A percentile compares a stretch with the other conserved stretches of the same genome.
Evolutionary conservation across 2,888 invertebrate genomes (phyloP).

Genomic region (Oconnorella tubifera): DNA sequence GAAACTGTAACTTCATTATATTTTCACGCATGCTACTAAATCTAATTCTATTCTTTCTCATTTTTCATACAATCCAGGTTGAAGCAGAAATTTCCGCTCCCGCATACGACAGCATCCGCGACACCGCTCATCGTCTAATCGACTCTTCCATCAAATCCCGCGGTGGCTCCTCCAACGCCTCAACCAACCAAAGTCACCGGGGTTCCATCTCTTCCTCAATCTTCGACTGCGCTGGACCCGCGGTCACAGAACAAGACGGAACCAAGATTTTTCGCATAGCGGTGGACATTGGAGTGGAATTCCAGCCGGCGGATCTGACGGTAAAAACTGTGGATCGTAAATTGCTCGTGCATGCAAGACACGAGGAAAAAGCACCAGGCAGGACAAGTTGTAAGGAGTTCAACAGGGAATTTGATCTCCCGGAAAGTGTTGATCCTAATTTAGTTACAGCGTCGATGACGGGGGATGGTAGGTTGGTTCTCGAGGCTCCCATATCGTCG

Average conservation of each 20-base stretch:
- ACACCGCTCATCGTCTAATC: background rate
- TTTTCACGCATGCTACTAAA: no score
- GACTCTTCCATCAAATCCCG: background rate
- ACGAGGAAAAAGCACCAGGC: constrained; percentile 50
- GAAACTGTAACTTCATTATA: no score
- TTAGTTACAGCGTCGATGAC: constrained; percentile 51
- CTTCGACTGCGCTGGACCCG: background rate
- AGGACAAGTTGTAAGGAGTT: constrained; percentile 53
- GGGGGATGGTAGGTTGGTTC: constrained; percentile 50
- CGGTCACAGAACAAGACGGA: constrained; percentile 3
- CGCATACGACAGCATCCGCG: constrained; percentile 31
- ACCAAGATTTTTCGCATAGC: constrained; percentile 41
- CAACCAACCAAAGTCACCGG: background rate
- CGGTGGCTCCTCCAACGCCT: background rate
- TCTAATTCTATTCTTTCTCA: no score
- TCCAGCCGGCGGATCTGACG: constrained; percentile 51
- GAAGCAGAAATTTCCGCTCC: constrained; percentile 30
- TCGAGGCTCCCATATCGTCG: constrained; percentile 51
- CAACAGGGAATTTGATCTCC: constrained; percentile 55
- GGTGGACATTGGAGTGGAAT: constrained; percentile 47
- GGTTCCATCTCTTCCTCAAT: constrained; percentile 1
- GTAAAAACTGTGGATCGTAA: constrained; percentile 54
- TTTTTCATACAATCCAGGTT: constrained; percentile 11
- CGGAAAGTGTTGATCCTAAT: constrained; percentile 51
- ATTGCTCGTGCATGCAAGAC: constrained; percentile 51